phyloP scores from a whole-genome alignment of 2,797 vertebrate genomes.

The Chelidonichthys spinosus region DNA sequence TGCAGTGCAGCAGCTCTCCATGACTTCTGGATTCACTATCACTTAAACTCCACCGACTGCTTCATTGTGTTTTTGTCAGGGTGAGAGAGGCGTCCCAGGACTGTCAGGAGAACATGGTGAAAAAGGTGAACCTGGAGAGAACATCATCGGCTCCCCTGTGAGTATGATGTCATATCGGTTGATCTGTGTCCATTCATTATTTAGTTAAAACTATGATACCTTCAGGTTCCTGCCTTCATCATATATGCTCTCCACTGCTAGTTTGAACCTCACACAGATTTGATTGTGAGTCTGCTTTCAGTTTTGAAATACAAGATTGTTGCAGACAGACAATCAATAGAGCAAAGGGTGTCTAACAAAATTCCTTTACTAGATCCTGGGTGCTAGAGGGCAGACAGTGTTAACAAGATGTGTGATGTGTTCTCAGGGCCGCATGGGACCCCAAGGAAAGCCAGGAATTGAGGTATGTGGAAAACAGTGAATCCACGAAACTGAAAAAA shows the following conservation, averaged over 20 bases:
- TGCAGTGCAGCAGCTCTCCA: slow-evolving; percentile 31
- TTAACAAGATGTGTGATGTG: slow-evolving; percentile 80
- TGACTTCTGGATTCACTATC: slow-evolving; percentile 36
- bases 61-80: slow-evolving; percentile 81
- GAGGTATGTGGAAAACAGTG: slow-evolving; percentile 84
- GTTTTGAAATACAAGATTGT: slow-evolving; percentile 70
- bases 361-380: slow-evolving; percentile 75
- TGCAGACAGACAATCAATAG: slow-evolving; percentile 78
- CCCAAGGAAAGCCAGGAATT: slow-evolving; percentile 88
- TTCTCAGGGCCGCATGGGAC: slow-evolving; percentile 90
- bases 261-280: slow-evolving; percentile 55
- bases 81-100: slow-evolving; percentile 95
- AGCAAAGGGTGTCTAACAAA: slow-evolving; percentile 76
- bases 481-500: slow-evolving; percentile 43
- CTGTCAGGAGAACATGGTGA: slow-evolving; percentile 93
- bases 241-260: slow-evolving; percentile 27
- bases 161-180: slow-evolving; percentile 77
- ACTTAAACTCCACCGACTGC: slow-evolving; percentile 23
- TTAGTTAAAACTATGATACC: slow-evolving; percentile 26
- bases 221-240: slow-evolving; percentile 29
- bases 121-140: slow-evolving; percentile 89
- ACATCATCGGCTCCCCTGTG: slow-evolving; percentile 87
- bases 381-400: slow-evolving; percentile 71
- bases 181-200: slow-evolving; percentile 48
- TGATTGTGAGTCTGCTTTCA: slow-evolving; percentile 67